Evolutionary conservation across 1,140 invertebrate species (phyloP).

Genomic region (Ruditapes philippinarum): DNA sequence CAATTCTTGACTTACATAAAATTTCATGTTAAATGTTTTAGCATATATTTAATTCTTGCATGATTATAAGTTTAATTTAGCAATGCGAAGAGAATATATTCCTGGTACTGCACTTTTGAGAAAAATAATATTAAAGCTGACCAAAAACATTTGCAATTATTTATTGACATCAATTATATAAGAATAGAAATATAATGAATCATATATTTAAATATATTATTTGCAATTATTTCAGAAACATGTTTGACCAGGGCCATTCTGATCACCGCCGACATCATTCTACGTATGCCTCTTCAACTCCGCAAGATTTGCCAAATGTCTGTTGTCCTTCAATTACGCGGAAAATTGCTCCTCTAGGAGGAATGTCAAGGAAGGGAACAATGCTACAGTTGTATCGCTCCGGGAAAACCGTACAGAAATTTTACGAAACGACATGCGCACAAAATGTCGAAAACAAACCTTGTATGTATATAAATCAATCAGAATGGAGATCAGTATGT

Average conservation of each 20-base stretch:
- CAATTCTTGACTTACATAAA: too few species aligned
- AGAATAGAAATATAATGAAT: too few species aligned
- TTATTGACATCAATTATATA: too few species aligned
- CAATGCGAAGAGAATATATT: too few species aligned
- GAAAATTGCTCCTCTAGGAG: conserved; percentile 92
- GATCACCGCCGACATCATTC: background rate
- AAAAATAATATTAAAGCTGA: too few species aligned
- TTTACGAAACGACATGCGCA: conserved; percentile 94
- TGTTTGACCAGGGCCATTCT: background rate
- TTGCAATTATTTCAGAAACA: background rate
- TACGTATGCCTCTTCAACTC: too few species aligned
- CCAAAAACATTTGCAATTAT: too few species aligned
- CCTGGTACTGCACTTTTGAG: too few species aligned
- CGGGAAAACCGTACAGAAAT: conserved; percentile 88
- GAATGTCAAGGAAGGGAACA: conserved; percentile 91
- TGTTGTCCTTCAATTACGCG: conserved; percentile 93
- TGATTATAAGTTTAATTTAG: too few species aligned
- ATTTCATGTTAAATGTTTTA: too few species aligned
- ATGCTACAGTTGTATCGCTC: conserved; percentile 93
- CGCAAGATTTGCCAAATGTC: conserved; percentile 84
- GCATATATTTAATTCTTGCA: too few species aligned
- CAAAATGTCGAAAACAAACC: conserved; percentile 91
- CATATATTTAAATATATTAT: too few species aligned
- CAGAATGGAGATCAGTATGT: conserved; percentile 91
- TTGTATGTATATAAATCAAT: conserved; percentile 92